phyloP scores from a whole-genome alignment of 2,797 vertebrate genomes.

The Liparis tanakae region DNA sequence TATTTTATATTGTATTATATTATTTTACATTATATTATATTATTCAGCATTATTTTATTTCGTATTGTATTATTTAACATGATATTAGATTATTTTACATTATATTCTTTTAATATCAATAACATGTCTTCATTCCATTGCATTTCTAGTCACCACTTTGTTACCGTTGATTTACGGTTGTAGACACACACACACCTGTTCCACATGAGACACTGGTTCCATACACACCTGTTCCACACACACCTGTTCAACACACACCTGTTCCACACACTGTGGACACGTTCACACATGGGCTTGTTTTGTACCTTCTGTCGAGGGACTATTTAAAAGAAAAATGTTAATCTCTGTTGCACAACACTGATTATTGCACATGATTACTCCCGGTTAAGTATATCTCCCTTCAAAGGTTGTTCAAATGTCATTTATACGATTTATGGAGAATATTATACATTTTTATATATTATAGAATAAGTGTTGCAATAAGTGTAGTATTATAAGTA shows the following conservation, averaged over 20 bases:
- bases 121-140: background rate
- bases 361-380: background rate
- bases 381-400: background rate
- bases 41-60: background rate
- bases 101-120: background rate
- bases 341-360: background rate
- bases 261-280: slow-evolving; percentile 9
- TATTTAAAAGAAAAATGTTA: too few relatives aligned
- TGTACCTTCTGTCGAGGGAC: background rate
- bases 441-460: background rate
- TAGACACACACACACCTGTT: background rate
- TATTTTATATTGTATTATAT: fast-evolving
- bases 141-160: background rate
- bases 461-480: background rate
- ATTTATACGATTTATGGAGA: background rate
- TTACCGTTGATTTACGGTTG: background rate
- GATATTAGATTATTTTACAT: background rate
- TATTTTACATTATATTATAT: background rate
- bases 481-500: too few relatives aligned
- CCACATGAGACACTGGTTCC: too few relatives aligned
- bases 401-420: background rate
- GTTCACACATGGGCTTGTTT: background rate
- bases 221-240: slow-evolving; percentile 11
- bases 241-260: slow-evolving; percentile 3
- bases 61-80: background rate